Percentiles rank a stretch among this genome's conserved stretches.
Conservation (phyloP, 2,113 vertebrate genomes). For the Coptodon rendalli region DNA sequence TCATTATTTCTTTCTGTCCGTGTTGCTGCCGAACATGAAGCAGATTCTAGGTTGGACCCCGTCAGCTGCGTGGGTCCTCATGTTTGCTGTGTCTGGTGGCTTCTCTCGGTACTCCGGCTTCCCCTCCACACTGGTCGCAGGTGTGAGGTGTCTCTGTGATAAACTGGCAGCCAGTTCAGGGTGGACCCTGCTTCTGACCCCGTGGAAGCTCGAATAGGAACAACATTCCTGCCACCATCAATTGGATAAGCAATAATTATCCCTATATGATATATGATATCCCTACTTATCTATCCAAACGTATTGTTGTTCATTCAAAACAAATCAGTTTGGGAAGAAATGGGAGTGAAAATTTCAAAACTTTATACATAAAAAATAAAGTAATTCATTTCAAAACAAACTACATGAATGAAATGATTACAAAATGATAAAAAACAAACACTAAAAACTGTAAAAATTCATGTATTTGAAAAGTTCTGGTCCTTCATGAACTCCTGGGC, state of each 20-base stretch:
- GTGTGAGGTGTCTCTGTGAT: neutral
- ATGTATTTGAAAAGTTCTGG: neutral
- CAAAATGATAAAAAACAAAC: neutral
- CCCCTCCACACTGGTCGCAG: accelerated
- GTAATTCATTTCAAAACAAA: neutral
- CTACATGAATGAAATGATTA: neutral
- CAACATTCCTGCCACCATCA: neutral
- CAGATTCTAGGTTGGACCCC: neutral
- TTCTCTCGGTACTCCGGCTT: neutral
- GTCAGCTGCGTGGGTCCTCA: neutral
- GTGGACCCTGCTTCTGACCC: neutral
- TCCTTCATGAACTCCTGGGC: neutral
- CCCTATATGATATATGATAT: neutral
- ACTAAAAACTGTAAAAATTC: neutral
- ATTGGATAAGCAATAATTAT: neutral
- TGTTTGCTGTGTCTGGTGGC: neutral
- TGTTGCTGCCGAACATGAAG: neutral
- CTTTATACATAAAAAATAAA: neutral
- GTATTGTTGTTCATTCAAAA: neutral
- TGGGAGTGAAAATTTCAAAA: neutral
- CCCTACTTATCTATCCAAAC: neutral
- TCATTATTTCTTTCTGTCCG: neutral
- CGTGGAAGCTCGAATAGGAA: neutral
- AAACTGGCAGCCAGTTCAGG: neutral
- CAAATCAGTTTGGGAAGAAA: neutral